phyloP scores from a whole-genome alignment of 2,888 invertebrate genomes.

The Pristionchus arcanus region DNA sequence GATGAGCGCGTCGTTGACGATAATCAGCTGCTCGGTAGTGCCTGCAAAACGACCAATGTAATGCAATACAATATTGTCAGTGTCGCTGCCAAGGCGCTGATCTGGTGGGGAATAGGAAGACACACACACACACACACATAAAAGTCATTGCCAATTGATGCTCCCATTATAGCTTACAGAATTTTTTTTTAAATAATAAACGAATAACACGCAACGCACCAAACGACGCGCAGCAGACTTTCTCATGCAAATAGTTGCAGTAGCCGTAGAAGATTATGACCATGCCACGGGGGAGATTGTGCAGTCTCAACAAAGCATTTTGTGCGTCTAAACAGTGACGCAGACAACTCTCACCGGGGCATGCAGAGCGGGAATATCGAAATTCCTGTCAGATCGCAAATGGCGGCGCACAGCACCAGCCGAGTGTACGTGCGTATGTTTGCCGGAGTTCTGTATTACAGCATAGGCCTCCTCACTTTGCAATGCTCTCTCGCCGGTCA shows the following conservation, averaged over 20 bases:
- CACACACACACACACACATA: no score
- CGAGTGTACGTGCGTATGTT: background rate
- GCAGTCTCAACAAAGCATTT: background rate
- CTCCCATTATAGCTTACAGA: no score
- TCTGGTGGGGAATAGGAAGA: no score
- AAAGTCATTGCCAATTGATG: no score
- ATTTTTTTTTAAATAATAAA: background rate
- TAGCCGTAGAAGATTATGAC: background rate
- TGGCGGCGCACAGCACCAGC: background rate
- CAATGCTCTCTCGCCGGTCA: background rate
- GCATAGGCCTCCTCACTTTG: no score
- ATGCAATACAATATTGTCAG: no score
- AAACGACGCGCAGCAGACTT: background rate
- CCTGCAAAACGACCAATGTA: background rate
- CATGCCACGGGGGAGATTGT: background rate
- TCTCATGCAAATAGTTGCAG: background rate
- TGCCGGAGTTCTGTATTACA: background rate
- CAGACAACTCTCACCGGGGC: background rate
- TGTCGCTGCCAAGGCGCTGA: no score
- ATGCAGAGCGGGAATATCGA: background rate
- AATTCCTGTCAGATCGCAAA: background rate
- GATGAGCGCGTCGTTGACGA: slow-evolving; percentile 1
- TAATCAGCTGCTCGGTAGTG: background rate
- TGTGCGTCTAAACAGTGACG: background rate
- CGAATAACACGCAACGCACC: background rate